Conservation (phyloP, 1,140 invertebrate species). For the Nephotettix cincticeps region DNA sequence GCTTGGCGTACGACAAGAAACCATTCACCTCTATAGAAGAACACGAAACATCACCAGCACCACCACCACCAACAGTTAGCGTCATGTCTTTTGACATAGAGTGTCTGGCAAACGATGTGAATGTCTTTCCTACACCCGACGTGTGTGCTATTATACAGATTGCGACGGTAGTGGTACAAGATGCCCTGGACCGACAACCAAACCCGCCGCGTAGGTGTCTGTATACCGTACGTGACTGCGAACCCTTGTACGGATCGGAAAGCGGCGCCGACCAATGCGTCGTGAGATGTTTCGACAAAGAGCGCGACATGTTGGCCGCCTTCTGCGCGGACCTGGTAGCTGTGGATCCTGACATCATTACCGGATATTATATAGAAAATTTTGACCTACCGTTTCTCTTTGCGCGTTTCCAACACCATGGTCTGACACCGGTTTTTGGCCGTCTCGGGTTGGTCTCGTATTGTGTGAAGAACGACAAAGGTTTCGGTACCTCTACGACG, state of each 20-base stretch:
- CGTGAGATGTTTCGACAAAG: not conserved
- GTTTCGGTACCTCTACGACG: too few relatives aligned
- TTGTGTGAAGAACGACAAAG: not conserved
- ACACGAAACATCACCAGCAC: not conserved
- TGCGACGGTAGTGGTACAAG: not conserved
- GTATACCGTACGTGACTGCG: not conserved
- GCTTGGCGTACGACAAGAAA: not conserved
- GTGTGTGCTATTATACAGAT: not conserved
- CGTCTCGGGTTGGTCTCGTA: too few relatives aligned
- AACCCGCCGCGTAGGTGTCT: not conserved
- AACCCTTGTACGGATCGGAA: not conserved
- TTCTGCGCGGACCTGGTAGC: not conserved
- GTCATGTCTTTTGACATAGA: constrained; percentile 5
- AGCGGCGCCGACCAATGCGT: too few relatives aligned
- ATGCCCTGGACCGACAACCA: not conserved
- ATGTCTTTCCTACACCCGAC: not conserved
- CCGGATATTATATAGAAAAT: not conserved
- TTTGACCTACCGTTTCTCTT: constrained; percentile 15
- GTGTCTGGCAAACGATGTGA: not conserved
- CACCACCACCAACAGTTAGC: not conserved
- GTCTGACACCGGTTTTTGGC: not conserved
- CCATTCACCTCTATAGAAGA: not conserved
- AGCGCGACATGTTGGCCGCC: not conserved
- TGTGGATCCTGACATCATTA: not conserved
- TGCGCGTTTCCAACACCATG: not conserved